Percentiles rank a stretch among this genome's conserved stretches.
These are phyloP conservation scores for Dendronephthya gigantea DNA, from an alignment of 64 coral and sea anemone genomes.

Conservation along the genomic window DNA sequence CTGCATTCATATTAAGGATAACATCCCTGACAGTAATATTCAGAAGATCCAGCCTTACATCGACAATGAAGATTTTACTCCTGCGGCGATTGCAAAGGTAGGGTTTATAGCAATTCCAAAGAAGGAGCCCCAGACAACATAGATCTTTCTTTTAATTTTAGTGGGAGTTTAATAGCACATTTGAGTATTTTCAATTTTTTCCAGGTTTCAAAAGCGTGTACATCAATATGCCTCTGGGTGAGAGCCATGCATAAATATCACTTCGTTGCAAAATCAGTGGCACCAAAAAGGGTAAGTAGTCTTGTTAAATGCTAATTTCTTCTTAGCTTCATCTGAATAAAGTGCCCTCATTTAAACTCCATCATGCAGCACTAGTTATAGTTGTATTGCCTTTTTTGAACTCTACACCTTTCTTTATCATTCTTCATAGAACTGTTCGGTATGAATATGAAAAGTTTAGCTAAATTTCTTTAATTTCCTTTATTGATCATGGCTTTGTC, in stretches of 20 bases:
- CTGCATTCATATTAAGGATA: slow-evolving; percentile 31
- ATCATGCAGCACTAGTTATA: too few species aligned
- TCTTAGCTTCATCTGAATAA: too few species aligned
- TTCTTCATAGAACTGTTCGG: too few species aligned
- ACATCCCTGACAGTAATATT: slow-evolving; percentile 77
- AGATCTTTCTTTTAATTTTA: not conserved
- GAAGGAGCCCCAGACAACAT: too few species aligned
- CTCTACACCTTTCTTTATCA: too few species aligned
- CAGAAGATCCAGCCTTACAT: slow-evolving; percentile 93
- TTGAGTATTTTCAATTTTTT: not conserved
- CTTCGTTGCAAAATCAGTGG: slow-evolving; percentile 86
- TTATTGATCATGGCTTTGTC: too few species aligned
- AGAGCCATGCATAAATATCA: slow-evolving; percentile 99
- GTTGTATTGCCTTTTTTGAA: too few species aligned
- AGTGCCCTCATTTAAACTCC: too few species aligned
- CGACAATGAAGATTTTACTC: slow-evolving; percentile 92
- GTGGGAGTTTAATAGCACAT: not conserved
- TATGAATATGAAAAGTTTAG: too few species aligned
- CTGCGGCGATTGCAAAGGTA: slow-evolving; percentile 83
- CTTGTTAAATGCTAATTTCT: too few species aligned
- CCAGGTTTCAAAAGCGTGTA: slow-evolving; percentile 96
- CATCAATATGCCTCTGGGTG: slow-evolving; percentile 91
- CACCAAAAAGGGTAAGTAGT: slow-evolving; percentile 78
- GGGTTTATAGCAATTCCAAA: not conserved
- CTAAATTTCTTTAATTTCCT: too few species aligned